Evolutionary conservation across 2,113 vertebrate genomes (phyloP).

Genomic region (Pluvianellus socialis): DNA sequence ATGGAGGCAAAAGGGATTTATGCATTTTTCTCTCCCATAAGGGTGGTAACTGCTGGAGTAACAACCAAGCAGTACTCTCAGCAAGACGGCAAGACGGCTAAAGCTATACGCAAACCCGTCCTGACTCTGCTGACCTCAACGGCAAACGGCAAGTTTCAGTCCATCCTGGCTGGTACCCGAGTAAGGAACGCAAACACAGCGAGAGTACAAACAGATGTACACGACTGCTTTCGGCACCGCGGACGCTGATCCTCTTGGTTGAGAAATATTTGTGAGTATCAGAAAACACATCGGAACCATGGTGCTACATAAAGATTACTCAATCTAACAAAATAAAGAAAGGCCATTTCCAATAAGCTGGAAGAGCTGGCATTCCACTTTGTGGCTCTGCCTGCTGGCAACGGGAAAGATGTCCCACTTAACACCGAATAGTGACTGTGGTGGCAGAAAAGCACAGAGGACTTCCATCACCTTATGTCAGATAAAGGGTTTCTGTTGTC

Average conservation of each 20-base stretch:
- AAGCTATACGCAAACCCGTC: background rate
- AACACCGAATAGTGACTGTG: background rate
- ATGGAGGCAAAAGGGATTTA: background rate
- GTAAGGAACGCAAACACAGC: background rate
- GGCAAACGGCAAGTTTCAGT: background rate
- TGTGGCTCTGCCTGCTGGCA: background rate
- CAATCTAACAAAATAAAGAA: background rate
- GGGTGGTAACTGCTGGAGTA: background rate
- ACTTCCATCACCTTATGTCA: background rate
- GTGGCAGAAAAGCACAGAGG: background rate
- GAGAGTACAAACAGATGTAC: background rate
- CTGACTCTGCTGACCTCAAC: background rate
- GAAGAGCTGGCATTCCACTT: background rate
- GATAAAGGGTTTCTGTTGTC: background rate
- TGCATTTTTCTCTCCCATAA: background rate
- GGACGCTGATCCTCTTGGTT: background rate
- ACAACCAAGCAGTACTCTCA: background rate
- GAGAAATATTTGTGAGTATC: background rate
- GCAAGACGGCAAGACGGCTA: background rate
- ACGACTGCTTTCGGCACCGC: background rate
- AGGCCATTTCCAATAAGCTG: background rate
- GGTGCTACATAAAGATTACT: background rate
- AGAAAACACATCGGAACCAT: background rate
- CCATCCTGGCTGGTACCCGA: background rate
- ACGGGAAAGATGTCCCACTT: background rate